Base-by-base conservation (phyloP, 2,888 invertebrate genomes). In the Spicauda simplicius region DNA sequence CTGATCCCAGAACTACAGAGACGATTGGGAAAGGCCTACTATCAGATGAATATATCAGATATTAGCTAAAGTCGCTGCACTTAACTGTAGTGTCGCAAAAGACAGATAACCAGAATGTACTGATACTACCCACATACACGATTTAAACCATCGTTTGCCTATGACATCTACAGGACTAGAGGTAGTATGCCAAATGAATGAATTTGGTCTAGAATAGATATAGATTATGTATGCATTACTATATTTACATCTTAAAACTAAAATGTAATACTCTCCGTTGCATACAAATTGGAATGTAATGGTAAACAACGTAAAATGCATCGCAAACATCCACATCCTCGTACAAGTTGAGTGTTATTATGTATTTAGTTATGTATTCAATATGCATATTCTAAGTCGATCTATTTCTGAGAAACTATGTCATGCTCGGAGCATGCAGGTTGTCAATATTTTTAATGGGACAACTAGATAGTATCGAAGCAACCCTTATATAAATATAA, bases 361-460 rank as follows among this genome's bases (percentile, higher is more conserved):
- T 45, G 37, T 37, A 45, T 45, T 45, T 45, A 45, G 45, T 45
- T 45, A 45, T n/a, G 7, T 45, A 45, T 45, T 45, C n/a, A n/a
- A 11, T 45, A 41, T 14, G 41, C 41, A 41, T 41, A 14, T 41
- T 41, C 41, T 41, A 41, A 41, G 3, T 41, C 12, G 14, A 41
- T 14, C 41, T 41, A 41, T 41, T 41, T 41, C 41, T 41, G 41
- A 41, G 41, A 14, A 41, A 33, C 2, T 41, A 41, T 41, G 41
- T 41, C 41, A 41, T 41, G 41, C 41, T 14, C 10, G 10, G 14
- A 41, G 41, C 12, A 41, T 11, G 12, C 41, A 14, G 41, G 12
- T 41, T 41, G 41, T 41, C 8, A 33, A 33, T 33, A 33, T 33
- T 33, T 33, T 33, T 10, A 33, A 6, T 6, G 33, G 33, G 8